These are phyloP conservation scores for Drosophila melanica DNA, from an alignment of 1,140 invertebrate species.

Conservation along the genomic window DNA sequence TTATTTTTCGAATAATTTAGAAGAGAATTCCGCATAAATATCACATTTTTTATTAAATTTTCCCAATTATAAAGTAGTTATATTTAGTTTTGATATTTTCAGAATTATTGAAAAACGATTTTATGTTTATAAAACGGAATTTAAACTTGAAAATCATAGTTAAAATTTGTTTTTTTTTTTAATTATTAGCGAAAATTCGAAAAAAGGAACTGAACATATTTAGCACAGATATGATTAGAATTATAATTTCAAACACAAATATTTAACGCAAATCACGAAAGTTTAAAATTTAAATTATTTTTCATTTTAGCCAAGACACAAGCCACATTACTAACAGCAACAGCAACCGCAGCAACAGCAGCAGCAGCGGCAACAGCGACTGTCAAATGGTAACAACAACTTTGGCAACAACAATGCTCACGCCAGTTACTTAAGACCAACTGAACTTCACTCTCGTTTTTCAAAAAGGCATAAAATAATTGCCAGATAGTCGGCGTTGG, in stretches of 20 bases:
- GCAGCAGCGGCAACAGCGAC: constrained; percentile 1
- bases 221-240: too few relatives aligned
- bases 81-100: too few relatives aligned
- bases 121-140: too few relatives aligned
- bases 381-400: constrained; percentile 7
- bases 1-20: too few relatives aligned
- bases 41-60: too few relatives aligned
- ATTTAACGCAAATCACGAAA: background rate
- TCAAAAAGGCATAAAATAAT: constrained; percentile 70
- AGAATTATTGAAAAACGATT: too few relatives aligned
- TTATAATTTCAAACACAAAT: background rate
- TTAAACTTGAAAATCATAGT: too few relatives aligned
- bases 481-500: constrained; percentile 49
- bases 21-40: too few relatives aligned
- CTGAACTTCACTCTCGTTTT: constrained; percentile 79
- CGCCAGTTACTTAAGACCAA: constrained; percentile 50
- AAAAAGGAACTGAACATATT: too few relatives aligned
- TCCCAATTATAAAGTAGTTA: too few relatives aligned
- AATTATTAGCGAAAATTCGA: too few relatives aligned
- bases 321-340: constrained; percentile 51
- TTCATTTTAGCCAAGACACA: constrained; percentile 39
- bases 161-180: too few relatives aligned
- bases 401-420: constrained; percentile 17
- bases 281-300: constrained; percentile 40
- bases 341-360: background rate